These are phyloP conservation scores for Mimachlamys varia DNA, from an alignment of 2,888 invertebrate genomes.

Conservation along the genomic window DNA sequence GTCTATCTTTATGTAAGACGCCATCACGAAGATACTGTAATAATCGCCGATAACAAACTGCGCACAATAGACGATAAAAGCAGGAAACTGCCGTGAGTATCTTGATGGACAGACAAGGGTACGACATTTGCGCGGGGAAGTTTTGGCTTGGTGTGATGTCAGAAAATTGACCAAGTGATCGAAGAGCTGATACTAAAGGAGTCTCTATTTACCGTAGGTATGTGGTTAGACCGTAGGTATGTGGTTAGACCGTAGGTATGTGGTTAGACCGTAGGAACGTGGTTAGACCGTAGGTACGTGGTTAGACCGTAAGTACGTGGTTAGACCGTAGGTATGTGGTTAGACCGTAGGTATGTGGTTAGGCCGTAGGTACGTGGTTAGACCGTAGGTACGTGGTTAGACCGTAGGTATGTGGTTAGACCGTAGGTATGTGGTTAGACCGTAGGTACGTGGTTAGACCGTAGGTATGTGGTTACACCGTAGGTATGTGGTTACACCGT, in stretches of 20 bases:
- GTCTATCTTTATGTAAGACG: too few species aligned
- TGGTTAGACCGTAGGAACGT: too few species aligned
- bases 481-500: background rate
- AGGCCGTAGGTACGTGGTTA: background rate
- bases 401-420: background rate
- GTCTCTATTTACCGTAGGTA: background rate
- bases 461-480: background rate
- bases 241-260: background rate
- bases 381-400: background rate
- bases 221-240: background rate
- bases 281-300: background rate
- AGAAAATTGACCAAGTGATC: background rate
- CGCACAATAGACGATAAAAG: too few species aligned
- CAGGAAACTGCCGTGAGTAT: too few species aligned
- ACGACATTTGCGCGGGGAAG: background rate
- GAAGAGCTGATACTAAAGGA: background rate
- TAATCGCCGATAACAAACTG: too few species aligned
- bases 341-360: background rate
- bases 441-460: too few species aligned
- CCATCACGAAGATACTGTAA: too few species aligned
- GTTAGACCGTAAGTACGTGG: too few species aligned
- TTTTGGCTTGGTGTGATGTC: background rate
- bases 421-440: background rate
- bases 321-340: background rate
- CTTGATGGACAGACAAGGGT: too few species aligned